A percentile compares a stretch with the other conserved stretches of the same genome.
Evolutionary conservation across 92 coral and sea anemone genomes (phyloP).

Genomic region (Phenganax stokvisi): DNA sequence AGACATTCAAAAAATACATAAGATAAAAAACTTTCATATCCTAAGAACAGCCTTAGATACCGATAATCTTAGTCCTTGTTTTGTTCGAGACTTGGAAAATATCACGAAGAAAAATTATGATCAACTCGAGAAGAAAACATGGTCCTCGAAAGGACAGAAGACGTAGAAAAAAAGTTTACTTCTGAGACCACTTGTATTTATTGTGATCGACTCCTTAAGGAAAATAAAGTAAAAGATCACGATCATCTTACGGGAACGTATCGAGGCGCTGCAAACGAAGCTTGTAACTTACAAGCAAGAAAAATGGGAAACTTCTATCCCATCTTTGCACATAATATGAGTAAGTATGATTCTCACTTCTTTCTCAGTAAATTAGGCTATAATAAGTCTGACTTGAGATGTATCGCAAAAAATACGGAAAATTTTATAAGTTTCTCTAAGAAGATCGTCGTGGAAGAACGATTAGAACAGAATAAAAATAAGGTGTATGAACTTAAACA

Average conservation of each 20-base stretch:
- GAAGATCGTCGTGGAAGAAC: neutral
- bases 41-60: no score
- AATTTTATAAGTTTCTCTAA: neutral
- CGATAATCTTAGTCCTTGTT: no score
- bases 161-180: no score
- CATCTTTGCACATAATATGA: constrained; percentile 44
- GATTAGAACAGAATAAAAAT: no score
- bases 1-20: no score
- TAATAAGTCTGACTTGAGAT: neutral
- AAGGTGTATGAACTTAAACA: neutral
- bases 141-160: no score
- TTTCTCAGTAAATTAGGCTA: neutral
- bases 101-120: no score
- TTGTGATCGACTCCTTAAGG: neutral
- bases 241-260: constrained; percentile 24
- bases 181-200: no score
- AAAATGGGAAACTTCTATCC: constrained; percentile 32
- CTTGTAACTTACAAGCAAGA: constrained; percentile 25
- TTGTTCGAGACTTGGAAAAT: no score
- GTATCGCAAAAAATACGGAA: neutral
- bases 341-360: constrained; percentile 18
- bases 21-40: no score
- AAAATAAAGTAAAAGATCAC: neutral
- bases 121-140: no score
- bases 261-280: constrained; percentile 43